Evolutionary conservation across 2,113 vertebrate species (phyloP).

Genomic region (Melospiza georgiana): DNA sequence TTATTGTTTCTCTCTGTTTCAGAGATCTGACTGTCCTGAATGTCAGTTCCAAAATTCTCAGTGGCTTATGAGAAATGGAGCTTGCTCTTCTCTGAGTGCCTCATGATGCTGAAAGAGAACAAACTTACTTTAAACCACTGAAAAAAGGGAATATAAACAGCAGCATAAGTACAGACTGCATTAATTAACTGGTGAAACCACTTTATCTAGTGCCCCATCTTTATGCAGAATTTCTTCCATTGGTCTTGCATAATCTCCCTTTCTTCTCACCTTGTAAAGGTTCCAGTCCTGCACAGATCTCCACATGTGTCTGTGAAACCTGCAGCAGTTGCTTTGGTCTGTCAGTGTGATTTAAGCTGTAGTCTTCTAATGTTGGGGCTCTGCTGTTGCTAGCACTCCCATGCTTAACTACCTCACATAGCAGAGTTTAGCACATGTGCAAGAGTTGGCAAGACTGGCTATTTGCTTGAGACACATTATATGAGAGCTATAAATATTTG

Average conservation of each 20-base stretch:
- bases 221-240: neutral
- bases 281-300: neutral
- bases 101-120: neutral
- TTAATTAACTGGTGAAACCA: neutral
- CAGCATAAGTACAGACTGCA: neutral
- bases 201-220: neutral
- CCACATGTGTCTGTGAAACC: neutral
- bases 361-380: neutral
- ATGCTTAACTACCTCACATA: neutral
- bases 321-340: conserved; percentile 15
- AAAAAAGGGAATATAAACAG: neutral
- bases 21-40: neutral
- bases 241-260: neutral
- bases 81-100: neutral
- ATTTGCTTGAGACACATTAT: conserved; percentile 4
- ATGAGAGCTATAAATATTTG: conserved; percentile 42
- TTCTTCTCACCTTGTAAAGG: neutral
- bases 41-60: neutral
- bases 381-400: neutral
- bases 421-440: conserved; percentile 1
- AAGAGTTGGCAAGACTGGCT: neutral
- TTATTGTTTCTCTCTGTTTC: neutral
- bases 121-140: neutral
- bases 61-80: neutral
- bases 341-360: neutral